Base-by-base conservation (phyloP, 2,888 invertebrate genomes). In the Protophormia terraenovae region DNA sequence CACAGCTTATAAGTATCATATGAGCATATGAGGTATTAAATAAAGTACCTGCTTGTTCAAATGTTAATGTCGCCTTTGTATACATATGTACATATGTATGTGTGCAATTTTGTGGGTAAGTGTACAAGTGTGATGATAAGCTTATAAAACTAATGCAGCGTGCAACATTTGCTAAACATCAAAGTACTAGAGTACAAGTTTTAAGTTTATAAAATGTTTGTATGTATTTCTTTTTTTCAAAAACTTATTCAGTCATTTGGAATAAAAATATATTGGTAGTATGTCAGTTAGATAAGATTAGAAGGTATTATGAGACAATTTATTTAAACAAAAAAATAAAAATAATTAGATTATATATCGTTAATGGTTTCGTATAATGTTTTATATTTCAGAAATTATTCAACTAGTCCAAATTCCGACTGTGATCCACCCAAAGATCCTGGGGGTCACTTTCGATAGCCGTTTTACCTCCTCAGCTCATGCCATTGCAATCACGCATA, bases 141-240 rank as follows among this genome's bases (percentile, higher is more conserved):
- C 79, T 75, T 75, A 75, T 29, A 27, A 47, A 84, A 55, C 69
- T 79, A 84, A 84, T 64, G 75, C 75, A 58, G 71, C 69, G 38
- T 71, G 38, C 75, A 73, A 62, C 47, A 55, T 83, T 78, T 78
- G 58, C 50, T 50, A 71, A 38, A 64, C 35, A 75, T 64, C 47
- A 55, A 38, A 75, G 22, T 58, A 16, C 41, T 27, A 55, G 14
- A 35, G 8, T 2, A 27, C 29, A 76, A 45, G 55, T 29, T 35
- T 41, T 41, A 53, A 38, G 14, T 19, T 16, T 64, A 45, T 45
- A 24, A 7, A 41, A 47, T 7, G 14, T 50, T 50, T 47, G 64
- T 41, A 41, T n/a, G 24, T 47, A 47, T 16, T 19, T 47, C n/a
- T 19, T 45, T 16, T 45, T 16, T 45, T 38, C 14, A 41, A 41